Evolutionary conservation across 2,888 invertebrate species (phyloP).

Genomic region (Calameuta pallipes): DNA sequence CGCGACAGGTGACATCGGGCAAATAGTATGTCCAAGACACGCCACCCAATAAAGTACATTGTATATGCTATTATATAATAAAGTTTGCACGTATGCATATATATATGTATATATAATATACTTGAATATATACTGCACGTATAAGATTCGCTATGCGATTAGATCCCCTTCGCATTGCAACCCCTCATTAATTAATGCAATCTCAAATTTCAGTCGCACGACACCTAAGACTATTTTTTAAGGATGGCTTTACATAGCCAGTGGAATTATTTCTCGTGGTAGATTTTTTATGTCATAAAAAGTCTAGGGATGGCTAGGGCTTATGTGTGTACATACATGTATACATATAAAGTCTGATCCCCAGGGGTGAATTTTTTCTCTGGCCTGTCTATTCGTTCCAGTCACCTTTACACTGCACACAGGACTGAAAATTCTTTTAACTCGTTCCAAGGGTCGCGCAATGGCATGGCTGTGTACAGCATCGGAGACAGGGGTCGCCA

Average conservation of each 20-base stretch:
- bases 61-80: not conserved
- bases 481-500: not conserved
- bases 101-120: not conserved
- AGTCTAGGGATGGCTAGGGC: not conserved
- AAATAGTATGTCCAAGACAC: not conserved
- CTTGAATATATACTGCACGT: not conserved
- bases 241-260: not conserved
- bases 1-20: not conserved
- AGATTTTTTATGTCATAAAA: not conserved
- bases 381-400: not conserved
- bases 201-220: not conserved
- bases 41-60: not conserved
- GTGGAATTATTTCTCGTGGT: not conserved
- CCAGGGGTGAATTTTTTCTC: not conserved
- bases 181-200: not conserved
- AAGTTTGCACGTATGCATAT: not conserved
- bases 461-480: not conserved
- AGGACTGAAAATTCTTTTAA: not conserved
- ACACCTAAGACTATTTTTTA: not conserved
- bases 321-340: not conserved
- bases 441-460: not conserved
- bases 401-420: not conserved
- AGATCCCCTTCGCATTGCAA: not conserved
- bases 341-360: not conserved
- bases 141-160: not conserved